Evolutionary conservation across 2,113 vertebrate species (phyloP), one percentile per base, ranked within the genome.

Genomic region (Nothobranchius kuhntae): DNA sequence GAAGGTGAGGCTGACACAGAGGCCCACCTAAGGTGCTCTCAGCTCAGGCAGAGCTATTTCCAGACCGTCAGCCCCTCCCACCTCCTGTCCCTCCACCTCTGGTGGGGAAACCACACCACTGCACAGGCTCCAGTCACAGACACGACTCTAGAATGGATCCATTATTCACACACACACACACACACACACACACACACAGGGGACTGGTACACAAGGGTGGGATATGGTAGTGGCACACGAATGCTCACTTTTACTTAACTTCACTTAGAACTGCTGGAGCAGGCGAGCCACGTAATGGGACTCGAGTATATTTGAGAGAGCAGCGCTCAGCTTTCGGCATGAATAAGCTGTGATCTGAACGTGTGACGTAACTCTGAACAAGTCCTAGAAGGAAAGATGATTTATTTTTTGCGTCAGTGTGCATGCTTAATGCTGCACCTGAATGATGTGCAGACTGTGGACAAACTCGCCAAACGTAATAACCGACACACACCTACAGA

Each of bases 61-160:
- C 85, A 87, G 88, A 84, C 71, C 76, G 54, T 36, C 77, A 21
- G 68, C 83, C 77, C 81, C 75, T 75, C 82, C 79, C 56, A 17
- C 65, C 68, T 68, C 75, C 77, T 72, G 79, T 67, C 73, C 77
- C 79, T 83, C 77, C 72, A 73, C 74, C 87, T 82, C 72, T 82
- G 80, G 73, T 72, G 65, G 79, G 86, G 82, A 83, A 91, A 89
- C 86, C 88, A 87, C 81, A 83, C 83, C 68, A 77, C 83, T 84
- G 84, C 83, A 80, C 84, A 80, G 66, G 68, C 79, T 68, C 72
- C 74, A 70, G 85, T 81, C 88, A 72, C 82, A 86, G 73, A 89
- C 86, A 77, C 36, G 77, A 85, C 79, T 88, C 68, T 87, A 91
- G 90, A 91, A 92, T 86, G 86, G 88, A 91, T 91, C 82, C 87